These are phyloP conservation scores for Heliconius ethilla DNA, from an alignment of 2,888 invertebrate genomes.

Conservation along the genomic window DNA sequence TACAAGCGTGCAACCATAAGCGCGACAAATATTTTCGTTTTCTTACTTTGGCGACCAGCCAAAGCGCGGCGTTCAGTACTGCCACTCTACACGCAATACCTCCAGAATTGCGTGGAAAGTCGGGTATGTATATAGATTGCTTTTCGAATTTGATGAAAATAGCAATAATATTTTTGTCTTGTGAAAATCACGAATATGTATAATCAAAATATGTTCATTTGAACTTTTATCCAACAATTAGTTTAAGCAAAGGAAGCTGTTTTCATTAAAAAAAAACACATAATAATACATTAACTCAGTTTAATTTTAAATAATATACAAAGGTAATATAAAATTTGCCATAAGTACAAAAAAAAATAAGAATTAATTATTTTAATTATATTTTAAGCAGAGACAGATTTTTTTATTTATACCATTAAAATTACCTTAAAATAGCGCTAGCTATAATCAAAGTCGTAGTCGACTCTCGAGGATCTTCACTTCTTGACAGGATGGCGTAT, in stretches of 20 bases:
- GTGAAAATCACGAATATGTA: no score
- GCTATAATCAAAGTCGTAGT: slow-evolving; percentile 36
- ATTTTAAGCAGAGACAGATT: not conserved
- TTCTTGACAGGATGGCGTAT: slow-evolving; percentile 59
- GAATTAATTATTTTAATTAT: not conserved
- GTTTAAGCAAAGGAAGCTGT: not conserved
- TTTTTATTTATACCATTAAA: not conserved
- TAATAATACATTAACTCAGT: not conserved
- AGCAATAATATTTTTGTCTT: no score
- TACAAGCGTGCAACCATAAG: not conserved
- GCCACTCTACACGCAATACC: no score
- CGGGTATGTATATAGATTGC: not conserved
- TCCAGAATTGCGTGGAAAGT: not conserved
- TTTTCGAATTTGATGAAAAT: not conserved
- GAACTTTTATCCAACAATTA: not conserved
- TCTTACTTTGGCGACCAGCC: not conserved
- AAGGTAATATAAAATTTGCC: not conserved
- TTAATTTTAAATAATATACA: not conserved
- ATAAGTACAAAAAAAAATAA: not conserved
- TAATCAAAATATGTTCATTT: not conserved
- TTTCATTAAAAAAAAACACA: not conserved
- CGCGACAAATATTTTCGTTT: not conserved
- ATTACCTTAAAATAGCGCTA: not conserved
- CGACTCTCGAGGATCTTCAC: slow-evolving; percentile 48
- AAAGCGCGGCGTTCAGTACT: not conserved